Conservation (phyloP, 2,888 invertebrate species). For the Ernsta delagoae region DNA sequence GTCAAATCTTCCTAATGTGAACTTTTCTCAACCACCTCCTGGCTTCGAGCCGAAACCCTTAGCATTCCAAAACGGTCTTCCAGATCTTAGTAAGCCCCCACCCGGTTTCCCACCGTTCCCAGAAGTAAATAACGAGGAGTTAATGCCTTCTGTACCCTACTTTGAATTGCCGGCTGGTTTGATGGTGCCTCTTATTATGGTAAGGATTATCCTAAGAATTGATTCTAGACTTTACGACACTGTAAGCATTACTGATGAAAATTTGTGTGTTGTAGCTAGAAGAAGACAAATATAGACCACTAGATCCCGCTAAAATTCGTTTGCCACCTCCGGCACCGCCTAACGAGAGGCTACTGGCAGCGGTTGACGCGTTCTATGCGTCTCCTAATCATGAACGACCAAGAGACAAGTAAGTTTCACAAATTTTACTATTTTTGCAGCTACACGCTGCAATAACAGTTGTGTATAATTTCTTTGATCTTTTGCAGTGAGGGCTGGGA, state of each 20-base stretch:
- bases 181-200: slow-evolving; percentile 98
- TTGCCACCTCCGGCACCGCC: too few species aligned
- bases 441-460: not conserved
- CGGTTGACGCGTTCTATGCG: too few species aligned
- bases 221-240: not conserved
- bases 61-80: slow-evolving; percentile 87
- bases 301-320: too few species aligned
- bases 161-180: slow-evolving; percentile 98
- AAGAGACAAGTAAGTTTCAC: slow-evolving; percentile 88
- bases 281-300: slow-evolving; percentile 72
- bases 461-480: not conserved
- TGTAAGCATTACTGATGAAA: not conserved
- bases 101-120: slow-evolving; percentile 89
- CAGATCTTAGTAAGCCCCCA: slow-evolving; percentile 94
- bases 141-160: slow-evolving; percentile 96
- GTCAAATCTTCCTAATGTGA: slow-evolving; percentile 70
- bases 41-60: slow-evolving; percentile 66
- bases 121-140: slow-evolving; percentile 86
- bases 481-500: slow-evolving; percentile 97
- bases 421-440: not conserved
- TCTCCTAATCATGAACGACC: too few species aligned
- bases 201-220: slow-evolving; percentile 58
- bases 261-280: slow-evolving; percentile 86
- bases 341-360: too few species aligned
- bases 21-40: slow-evolving; percentile 79